Evolutionary conservation across 2,113 vertebrate species (phyloP).

Genomic region (Tautogolabrus adspersus): DNA sequence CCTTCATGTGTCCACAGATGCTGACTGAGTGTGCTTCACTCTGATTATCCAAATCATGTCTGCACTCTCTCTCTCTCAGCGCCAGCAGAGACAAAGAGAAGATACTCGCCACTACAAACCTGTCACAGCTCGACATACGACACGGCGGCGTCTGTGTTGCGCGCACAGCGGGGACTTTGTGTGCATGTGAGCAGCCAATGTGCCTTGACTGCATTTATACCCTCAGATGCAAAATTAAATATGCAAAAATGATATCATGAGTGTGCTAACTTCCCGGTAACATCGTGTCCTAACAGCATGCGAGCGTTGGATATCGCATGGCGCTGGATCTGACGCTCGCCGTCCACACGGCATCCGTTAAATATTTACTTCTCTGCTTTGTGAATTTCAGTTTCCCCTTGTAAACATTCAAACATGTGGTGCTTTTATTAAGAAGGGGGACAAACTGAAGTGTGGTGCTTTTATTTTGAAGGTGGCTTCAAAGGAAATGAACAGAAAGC

Average conservation of each 20-base stretch:
- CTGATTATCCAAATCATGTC: neutral
- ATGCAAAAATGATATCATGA: conserved; percentile 64
- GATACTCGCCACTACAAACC: too few species aligned
- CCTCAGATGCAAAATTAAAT: conserved; percentile 62
- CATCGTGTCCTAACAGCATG: too few species aligned
- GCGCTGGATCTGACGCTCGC: too few species aligned
- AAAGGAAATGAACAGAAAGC: too few species aligned
- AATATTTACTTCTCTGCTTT: too few species aligned
- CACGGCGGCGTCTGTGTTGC: conserved; percentile 18
- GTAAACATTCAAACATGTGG: too few species aligned
- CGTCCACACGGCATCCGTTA: too few species aligned
- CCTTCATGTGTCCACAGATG: conserved; percentile 4
- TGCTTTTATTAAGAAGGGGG: too few species aligned
- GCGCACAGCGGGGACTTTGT: conserved; percentile 13
- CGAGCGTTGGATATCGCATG: too few species aligned
- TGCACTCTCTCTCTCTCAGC: neutral
- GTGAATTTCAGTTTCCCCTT: too few species aligned
- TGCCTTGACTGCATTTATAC: conserved; percentile 76
- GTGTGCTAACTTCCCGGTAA: conserved; percentile 4
- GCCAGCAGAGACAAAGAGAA: neutral
- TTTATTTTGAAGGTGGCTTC: too few species aligned
- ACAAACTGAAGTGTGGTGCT: too few species aligned
- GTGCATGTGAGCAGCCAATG: conserved; percentile 54
- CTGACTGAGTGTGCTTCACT: conserved; percentile 3
- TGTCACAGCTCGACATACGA: conserved; percentile 19